Percentiles rank a stretch among this genome's conserved stretches.
phyloP scores from a whole-genome alignment of 2,113 vertebrate genomes.

The Cavia porcellus region DNA sequence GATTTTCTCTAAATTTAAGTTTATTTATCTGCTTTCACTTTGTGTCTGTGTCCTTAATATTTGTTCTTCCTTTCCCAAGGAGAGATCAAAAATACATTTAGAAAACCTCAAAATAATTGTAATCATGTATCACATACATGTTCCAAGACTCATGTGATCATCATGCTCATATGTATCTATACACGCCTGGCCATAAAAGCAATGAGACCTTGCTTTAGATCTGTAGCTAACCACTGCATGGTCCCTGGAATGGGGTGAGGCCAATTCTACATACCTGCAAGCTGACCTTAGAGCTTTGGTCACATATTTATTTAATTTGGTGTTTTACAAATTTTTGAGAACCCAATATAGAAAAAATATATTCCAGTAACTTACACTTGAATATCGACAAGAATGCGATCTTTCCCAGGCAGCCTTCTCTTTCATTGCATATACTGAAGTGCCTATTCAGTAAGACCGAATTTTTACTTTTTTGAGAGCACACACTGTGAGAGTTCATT shows the following conservation, averaged over 20 bases:
- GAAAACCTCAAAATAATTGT: background rate
- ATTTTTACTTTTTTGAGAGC: slow-evolving; percentile 77
- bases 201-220: background rate
- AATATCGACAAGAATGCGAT: background rate
- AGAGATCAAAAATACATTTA: background rate
- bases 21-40: background rate
- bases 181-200: background rate
- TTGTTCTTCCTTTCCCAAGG: background rate
- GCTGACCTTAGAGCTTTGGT: background rate
- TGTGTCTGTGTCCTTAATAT: background rate
- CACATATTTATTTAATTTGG: background rate
- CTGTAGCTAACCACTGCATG: accelerated
- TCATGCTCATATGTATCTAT: background rate
- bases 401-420: background rate
- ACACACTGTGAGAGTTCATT: slow-evolving; percentile 77
- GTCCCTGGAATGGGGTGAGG: background rate
- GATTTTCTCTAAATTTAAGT: background rate
- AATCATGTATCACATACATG: background rate
- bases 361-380: background rate
- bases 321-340: background rate
- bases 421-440: slow-evolving; percentile 52
- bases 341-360: background rate
- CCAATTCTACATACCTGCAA: background rate
- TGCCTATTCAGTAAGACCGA: slow-evolving; percentile 70
- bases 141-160: background rate